Evolutionary conservation across 2,888 invertebrate genomes (phyloP).

Genomic region (Hydrotaea diabolus): DNA sequence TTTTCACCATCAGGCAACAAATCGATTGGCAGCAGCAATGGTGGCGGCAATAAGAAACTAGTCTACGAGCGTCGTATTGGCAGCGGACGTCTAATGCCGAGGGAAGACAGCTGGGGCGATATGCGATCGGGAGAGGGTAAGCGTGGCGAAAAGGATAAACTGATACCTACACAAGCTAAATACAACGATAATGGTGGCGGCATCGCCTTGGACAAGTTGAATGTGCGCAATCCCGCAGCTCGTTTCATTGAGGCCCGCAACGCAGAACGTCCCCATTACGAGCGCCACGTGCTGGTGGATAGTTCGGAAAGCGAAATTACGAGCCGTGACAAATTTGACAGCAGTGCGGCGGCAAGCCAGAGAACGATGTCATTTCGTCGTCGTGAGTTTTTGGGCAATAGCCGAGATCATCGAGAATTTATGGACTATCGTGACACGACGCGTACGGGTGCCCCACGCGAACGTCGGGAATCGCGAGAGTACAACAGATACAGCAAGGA

Average conservation of each 20-base stretch:
- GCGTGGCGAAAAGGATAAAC: constrained; percentile 56
- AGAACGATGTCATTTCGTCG: constrained; percentile 60
- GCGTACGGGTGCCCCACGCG: constrained; percentile 74
- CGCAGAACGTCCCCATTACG: constrained; percentile 50
- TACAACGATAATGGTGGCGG: constrained; percentile 19
- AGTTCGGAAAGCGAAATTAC: constrained; percentile 30
- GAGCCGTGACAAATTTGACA: constrained; percentile 15
- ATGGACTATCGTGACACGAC: constrained; percentile 76
- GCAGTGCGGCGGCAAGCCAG: constrained; percentile 39
- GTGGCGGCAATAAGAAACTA: constrained; percentile 55
- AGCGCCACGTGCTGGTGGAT: constrained; percentile 40
- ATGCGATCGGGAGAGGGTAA: constrained; percentile 72
- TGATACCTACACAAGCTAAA: constrained; percentile 9
- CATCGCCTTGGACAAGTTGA: constrained; percentile 32
- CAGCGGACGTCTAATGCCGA: constrained; percentile 88
- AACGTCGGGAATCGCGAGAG: constrained; percentile 56
- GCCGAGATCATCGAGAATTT: constrained; percentile 63
- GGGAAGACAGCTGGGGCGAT: constrained; percentile 82
- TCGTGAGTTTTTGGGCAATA: constrained; percentile 61
- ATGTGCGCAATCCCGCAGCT: constrained; percentile 30
- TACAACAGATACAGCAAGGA: constrained; percentile 83
- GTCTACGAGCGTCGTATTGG: constrained; percentile 86
- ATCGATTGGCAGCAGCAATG: constrained; percentile 65
- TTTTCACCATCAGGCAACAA: constrained; percentile 55
- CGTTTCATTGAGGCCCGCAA: constrained; percentile 28